Percentiles rank a stretch among this genome's conserved stretches.
These are phyloP conservation scores for Propithecus deckenii DNA, from an alignment of 2,797 vertebrate genomes.

Conservation along the genomic window DNA sequence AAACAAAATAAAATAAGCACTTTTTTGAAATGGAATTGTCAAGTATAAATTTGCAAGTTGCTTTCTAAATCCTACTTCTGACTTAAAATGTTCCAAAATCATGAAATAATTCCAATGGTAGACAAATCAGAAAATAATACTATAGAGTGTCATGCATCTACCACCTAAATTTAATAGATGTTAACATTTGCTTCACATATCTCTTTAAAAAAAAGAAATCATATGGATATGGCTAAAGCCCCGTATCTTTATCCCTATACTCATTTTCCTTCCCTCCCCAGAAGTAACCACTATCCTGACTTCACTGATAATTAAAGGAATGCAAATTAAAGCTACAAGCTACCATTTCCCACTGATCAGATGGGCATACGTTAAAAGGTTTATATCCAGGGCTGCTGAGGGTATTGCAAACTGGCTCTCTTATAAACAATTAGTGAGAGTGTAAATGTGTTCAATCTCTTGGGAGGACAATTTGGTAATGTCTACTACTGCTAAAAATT, in stretches of 20 bases:
- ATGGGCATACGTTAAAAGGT: neutral
- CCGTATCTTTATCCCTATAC: neutral
- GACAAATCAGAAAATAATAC: conserved; percentile 18
- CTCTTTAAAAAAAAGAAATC: neutral
- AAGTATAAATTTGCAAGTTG: conserved; percentile 45
- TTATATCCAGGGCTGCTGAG: neutral
- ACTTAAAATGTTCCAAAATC: neutral
- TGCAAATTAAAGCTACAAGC: conserved; percentile 14
- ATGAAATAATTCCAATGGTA: conserved; percentile 22
- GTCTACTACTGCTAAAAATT: neutral
- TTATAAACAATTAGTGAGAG: neutral
- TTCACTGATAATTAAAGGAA: conserved; percentile 21
- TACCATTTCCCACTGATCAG: neutral
- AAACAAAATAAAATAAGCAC: neutral
- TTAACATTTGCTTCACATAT: neutral
- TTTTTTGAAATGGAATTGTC: conserved; percentile 39
- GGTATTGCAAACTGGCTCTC: neutral
- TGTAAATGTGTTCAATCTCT: conserved; percentile 14
- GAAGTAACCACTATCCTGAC: neutral
- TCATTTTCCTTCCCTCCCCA: neutral
- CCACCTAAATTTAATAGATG: neutral
- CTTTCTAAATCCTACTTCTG: neutral
- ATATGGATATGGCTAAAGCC: neutral
- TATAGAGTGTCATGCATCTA: neutral
- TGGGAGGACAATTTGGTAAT: neutral